phyloP scores from a whole-genome alignment of 2,797 vertebrate species.

The Todus mexicanus region DNA sequence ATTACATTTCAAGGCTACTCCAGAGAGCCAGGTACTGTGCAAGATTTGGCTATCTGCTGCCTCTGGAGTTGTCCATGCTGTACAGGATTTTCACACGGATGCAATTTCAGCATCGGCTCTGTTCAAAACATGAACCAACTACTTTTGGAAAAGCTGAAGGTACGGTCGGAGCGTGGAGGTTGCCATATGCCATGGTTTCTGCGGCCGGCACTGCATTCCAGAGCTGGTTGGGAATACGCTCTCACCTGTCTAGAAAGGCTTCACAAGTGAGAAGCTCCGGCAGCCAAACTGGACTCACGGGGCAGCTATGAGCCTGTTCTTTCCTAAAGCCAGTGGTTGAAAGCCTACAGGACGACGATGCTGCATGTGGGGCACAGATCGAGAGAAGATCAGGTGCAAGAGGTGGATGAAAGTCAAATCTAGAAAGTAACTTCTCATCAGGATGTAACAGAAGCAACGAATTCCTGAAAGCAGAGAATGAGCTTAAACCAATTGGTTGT shows the following conservation, averaged over 20 bases:
- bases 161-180: neutral
- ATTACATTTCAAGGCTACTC: neutral
- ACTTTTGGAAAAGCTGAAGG: neutral
- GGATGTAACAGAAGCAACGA: neutral
- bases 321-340: neutral
- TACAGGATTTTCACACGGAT: neutral
- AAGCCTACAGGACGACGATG: neutral
- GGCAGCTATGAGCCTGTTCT: neutral
- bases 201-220: neutral
- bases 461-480: conserved; percentile 50
- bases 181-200: neutral
- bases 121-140: neutral
- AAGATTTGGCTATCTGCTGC: neutral
- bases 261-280: neutral
- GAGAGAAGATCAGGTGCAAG: neutral
- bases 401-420: neutral
- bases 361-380: neutral
- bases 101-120: neutral
- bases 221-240: neutral
- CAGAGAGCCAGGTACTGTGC: neutral
- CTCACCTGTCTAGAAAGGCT: neutral
- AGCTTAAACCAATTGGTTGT: neutral
- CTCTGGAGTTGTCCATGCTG: neutral
- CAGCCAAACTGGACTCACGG: neutral
- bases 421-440: conserved; percentile 12